Percentiles rank a stretch among this genome's conserved stretches.
phyloP scores from a whole-genome alignment of 2,113 vertebrate species.

The Pleuronectes platessa region DNA sequence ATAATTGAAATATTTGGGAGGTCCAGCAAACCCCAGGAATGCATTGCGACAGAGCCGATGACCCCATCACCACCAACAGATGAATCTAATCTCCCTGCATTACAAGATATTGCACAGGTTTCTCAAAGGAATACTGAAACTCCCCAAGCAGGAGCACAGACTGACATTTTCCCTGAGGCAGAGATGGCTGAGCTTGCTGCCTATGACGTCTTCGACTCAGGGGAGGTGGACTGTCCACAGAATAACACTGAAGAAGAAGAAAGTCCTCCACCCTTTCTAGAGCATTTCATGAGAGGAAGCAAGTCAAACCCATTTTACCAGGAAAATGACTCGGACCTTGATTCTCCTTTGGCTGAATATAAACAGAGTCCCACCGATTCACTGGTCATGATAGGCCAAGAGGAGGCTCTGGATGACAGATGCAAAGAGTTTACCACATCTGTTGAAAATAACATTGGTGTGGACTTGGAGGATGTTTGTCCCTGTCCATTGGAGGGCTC shows the following conservation, averaged over 20 bases:
- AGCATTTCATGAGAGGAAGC: constrained; percentile 68
- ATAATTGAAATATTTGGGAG: constrained; percentile 84
- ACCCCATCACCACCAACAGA: not conserved
- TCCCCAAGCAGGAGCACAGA: constrained; percentile 55
- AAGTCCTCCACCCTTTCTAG: constrained; percentile 41
- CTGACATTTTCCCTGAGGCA: not conserved
- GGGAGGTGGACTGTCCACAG: constrained; percentile 54
- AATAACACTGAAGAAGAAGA: constrained; percentile 71
- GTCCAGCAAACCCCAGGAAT: constrained; percentile 40
- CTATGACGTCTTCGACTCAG: constrained; percentile 57
- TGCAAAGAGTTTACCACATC: constrained; percentile 66
- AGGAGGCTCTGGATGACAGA: constrained; percentile 74
- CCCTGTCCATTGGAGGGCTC: constrained; percentile 63
- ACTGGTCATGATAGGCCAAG: constrained; percentile 73
- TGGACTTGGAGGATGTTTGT: constrained; percentile 74
- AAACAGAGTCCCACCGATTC: constrained; percentile 81
- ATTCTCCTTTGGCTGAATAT: constrained; percentile 81
- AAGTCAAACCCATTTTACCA: constrained; percentile 88
- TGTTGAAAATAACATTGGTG: constrained; percentile 56
- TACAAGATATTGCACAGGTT: not conserved
- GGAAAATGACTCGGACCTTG: constrained; percentile 87
- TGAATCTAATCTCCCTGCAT: not conserved
- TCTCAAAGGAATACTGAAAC: not conserved
- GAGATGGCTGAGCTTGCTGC: constrained; percentile 46
- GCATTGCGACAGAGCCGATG: not conserved